These are phyloP conservation scores for Rhopalosiphum padi DNA, from an alignment of 1,140 invertebrate genomes.

Conservation along the genomic window DNA sequence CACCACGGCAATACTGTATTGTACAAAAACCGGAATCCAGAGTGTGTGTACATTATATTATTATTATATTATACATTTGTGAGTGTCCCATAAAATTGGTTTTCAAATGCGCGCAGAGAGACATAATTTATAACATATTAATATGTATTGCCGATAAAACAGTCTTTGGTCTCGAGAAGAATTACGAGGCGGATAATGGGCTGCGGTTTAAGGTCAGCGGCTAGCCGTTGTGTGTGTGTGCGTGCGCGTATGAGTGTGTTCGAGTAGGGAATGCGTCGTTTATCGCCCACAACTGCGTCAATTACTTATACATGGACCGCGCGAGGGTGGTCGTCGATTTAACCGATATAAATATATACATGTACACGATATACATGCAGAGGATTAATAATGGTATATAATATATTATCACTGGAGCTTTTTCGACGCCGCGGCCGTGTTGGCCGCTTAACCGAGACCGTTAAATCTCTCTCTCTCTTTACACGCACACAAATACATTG, in stretches of 20 bases:
- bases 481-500: too few species aligned
- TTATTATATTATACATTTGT: background rate
- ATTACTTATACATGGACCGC: background rate
- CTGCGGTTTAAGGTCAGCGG: constrained; percentile 1
- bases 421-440: background rate
- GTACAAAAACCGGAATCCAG: background rate
- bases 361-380: background rate
- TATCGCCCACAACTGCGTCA: constrained; percentile 29
- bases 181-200: constrained; percentile 9
- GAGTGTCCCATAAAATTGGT: background rate
- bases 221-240: background rate
- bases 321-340: constrained; percentile 22
- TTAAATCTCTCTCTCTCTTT: background rate
- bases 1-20: background rate
- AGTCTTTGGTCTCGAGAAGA: constrained; percentile 15
- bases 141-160: background rate
- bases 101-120: background rate
- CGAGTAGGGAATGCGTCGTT: background rate
- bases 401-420: background rate
- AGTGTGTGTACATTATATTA: background rate
- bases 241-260: too few species aligned
- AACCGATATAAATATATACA: background rate
- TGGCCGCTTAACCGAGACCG: background rate
- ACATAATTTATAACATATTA: background rate
- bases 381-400: constrained; percentile 32